Evolutionary conservation across 2,888 invertebrate genomes (phyloP).

Genomic region (Notodonta dromedarius): DNA sequence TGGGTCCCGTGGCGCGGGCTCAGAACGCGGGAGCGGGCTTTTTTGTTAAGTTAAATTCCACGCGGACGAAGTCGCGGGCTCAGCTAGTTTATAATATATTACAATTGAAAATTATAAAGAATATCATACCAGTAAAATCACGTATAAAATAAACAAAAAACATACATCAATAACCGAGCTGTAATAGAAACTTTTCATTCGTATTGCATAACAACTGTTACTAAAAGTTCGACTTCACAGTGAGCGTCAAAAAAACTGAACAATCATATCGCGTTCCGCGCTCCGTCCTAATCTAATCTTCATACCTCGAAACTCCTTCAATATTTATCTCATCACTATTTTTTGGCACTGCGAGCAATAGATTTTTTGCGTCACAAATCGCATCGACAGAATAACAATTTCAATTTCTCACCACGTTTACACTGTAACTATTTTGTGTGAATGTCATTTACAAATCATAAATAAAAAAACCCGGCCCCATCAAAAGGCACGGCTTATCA

Average conservation of each 20-base stretch:
- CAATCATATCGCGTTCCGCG: slow-evolving; percentile 13
- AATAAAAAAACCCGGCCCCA: slow-evolving; percentile 45
- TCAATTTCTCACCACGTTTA: slow-evolving; percentile 64
- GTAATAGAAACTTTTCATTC: not conserved
- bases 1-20: too few species aligned
- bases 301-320: slow-evolving; percentile 25
- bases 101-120: not conserved
- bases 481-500: slow-evolving; percentile 49
- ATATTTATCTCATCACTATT: slow-evolving; percentile 24
- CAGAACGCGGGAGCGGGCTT: too few species aligned
- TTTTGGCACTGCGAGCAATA: slow-evolving; percentile 43
- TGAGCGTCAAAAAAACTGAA: slow-evolving; percentile 20
- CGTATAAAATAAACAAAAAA: slow-evolving; percentile 2
- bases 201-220: not conserved
- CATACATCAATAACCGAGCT: not conserved
- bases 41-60: too few species aligned
- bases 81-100: not conserved
- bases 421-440: slow-evolving; percentile 53
- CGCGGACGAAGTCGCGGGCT: too few species aligned
- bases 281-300: slow-evolving; percentile 31
- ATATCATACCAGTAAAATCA: not conserved
- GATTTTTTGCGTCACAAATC: slow-evolving; percentile 51
- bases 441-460: slow-evolving; percentile 64
- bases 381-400: slow-evolving; percentile 48
- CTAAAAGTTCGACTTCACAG: slow-evolving; percentile 7